Base-by-base conservation (phyloP, 1,140 invertebrate genomes). In the Drosophila lacteicornis region DNA sequence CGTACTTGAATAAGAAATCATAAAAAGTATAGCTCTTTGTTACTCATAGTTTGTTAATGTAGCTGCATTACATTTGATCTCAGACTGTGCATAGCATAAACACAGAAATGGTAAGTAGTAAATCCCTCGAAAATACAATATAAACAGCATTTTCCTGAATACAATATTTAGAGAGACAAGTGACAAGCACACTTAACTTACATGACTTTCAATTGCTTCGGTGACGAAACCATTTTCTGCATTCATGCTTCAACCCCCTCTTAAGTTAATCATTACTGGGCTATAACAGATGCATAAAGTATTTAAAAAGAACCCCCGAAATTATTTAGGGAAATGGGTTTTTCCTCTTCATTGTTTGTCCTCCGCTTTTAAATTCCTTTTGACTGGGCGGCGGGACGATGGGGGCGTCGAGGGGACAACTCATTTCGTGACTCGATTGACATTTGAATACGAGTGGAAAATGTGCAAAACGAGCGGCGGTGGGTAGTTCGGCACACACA, bases 401-500 rank as follows among this genome's bases (percentile, higher is more conserved):
- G 38, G 46, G 46, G 66, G 47, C 67, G n/a, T 38, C 15, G 45
- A 51, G 53, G 69, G 67, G 69, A 73, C 68, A 73, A 76, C 71
- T 73, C 67, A 73, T 69, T 81, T 82, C 83, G 84, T 87, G 83
- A 87, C 83, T 88, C 84, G 83, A 77, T 87, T 87, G 83, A 88
- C 83, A 87, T 87, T 87, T 87, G 80, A 87, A 88, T 87, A 71
- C 80, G 84, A 88, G 79, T 82, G 82, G 79, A 70, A 85, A 85
- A 87, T 87, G 82, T 69, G 57, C 59, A 87, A 79, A 79, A 74
- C 82, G 63, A 84, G 78, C 60, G 71, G 66, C 61, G 58, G 53
- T 60, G 62, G 80, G 60, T 78, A 83, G 36, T 59, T 53, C 27
- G 47, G 36, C 61, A 53, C 59, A 51, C 51, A 70, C 55, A 68